phyloP scores from a whole-genome alignment of 2,113 vertebrate genomes.

The Lagopus leucura region DNA sequence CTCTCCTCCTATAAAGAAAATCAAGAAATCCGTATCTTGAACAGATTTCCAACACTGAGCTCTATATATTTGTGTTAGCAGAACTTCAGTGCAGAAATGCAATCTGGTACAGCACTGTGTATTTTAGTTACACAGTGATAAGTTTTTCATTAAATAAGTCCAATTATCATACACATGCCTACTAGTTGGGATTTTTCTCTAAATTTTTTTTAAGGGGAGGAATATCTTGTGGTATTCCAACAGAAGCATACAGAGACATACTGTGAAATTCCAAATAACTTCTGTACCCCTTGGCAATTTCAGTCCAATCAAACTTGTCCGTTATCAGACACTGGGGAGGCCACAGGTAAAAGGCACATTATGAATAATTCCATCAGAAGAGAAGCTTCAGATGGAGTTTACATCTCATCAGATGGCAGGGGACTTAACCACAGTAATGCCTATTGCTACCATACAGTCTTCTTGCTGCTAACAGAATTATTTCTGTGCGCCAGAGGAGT shows the following conservation, averaged over 20 bases:
- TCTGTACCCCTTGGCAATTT: neutral
- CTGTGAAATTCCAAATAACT: neutral
- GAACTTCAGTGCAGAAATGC: conserved; percentile 57
- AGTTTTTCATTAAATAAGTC: conserved; percentile 61
- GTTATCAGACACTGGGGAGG: neutral
- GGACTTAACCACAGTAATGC: neutral
- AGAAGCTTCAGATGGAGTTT: neutral
- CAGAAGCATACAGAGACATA: neutral
- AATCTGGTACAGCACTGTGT: conserved; percentile 46
- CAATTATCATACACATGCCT: conserved; percentile 18
- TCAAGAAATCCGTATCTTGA: conserved; percentile 38
- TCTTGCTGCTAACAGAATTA: neutral
- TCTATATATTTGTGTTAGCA: conserved; percentile 44
- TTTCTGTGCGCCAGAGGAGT: conserved; percentile 37
- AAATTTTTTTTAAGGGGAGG: neutral
- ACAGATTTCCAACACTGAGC: conserved; percentile 53
- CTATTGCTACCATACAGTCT: neutral
- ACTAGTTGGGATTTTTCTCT: neutral
- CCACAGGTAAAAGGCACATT: neutral
- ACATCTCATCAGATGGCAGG: neutral
- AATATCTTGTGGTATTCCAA: neutral
- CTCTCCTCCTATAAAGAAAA: conserved; percentile 12
- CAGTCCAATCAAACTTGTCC: neutral
- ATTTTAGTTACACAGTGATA: conserved; percentile 59
- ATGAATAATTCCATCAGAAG: neutral